Conservation (phyloP, 2,797 vertebrate species). For the Fistularia tabacaria region DNA sequence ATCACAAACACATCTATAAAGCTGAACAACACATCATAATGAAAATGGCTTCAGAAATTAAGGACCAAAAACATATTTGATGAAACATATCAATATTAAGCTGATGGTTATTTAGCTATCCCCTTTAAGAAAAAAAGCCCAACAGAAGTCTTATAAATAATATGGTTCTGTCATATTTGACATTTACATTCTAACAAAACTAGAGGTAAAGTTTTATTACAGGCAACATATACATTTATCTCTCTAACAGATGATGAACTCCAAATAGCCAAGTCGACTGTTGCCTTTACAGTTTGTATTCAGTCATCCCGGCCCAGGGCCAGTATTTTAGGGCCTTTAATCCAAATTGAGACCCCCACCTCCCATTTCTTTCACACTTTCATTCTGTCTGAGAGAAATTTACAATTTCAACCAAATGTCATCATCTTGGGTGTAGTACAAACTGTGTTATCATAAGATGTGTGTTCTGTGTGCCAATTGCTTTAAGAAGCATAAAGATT, state of each 20-base stretch:
- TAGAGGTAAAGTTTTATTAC: conserved; percentile 42
- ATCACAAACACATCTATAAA: conserved; percentile 56
- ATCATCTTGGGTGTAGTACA: conserved; percentile 66
- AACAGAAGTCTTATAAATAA: conserved; percentile 17
- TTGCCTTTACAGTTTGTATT: conserved; percentile 45
- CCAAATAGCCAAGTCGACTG: conserved; percentile 40
- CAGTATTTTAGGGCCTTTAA: conserved; percentile 66
- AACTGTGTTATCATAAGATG: conserved; percentile 54
- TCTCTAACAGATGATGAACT: conserved; percentile 44
- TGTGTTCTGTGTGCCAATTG: conserved; percentile 58
- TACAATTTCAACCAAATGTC: conserved; percentile 68
- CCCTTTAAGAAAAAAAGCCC: conserved; percentile 19
- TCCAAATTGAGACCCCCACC: conserved; percentile 68
- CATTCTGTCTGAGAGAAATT: conserved; percentile 57
- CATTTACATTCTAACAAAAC: conserved; percentile 46
- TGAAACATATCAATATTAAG: conserved; percentile 31
- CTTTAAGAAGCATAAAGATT: conserved; percentile 57
- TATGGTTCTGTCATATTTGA: conserved; percentile 35
- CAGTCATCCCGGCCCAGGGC: conserved; percentile 53
- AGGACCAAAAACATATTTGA: not conserved
- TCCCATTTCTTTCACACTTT: conserved; percentile 48
- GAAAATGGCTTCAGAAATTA: conserved; percentile 45
- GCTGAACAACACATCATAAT: conserved; percentile 41
- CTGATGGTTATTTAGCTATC: not conserved
- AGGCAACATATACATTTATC: conserved; percentile 47